Conservation (phyloP, 2,113 vertebrate species). For the Anolis carolinensis region DNA sequence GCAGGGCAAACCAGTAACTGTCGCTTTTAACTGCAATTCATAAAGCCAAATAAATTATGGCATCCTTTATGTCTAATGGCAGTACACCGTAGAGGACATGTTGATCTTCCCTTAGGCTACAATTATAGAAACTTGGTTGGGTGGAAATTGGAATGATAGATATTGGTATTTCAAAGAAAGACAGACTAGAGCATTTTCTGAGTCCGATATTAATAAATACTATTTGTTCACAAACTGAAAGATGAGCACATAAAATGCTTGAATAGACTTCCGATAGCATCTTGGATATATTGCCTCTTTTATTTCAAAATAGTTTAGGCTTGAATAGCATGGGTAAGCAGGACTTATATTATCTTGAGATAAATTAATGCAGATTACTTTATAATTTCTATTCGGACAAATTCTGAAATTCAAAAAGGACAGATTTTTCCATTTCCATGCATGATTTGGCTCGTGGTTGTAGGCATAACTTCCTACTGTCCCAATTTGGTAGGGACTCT, state of each 20-base stretch:
- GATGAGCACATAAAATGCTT: not conserved
- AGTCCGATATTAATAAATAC: not conserved
- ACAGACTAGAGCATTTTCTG: not conserved
- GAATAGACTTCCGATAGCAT: not conserved
- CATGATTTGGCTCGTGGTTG: too few species aligned
- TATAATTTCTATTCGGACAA: too few species aligned
- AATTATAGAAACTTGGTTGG: not conserved
- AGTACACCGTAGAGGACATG: not conserved
- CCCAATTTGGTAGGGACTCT: too few species aligned
- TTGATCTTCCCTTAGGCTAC: slow-evolving; percentile 1
- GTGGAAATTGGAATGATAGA: not conserved
- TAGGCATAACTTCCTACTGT: too few species aligned
- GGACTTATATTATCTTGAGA: not conserved
- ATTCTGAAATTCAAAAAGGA: not conserved
- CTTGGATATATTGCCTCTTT: not conserved
- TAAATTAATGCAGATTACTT: not conserved
- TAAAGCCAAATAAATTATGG: not conserved
- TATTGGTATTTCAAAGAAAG: not conserved
- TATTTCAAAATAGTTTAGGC: not conserved
- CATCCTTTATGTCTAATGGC: not conserved
- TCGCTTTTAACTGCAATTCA: not conserved
- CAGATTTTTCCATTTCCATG: not conserved
- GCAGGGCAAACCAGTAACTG: not conserved
- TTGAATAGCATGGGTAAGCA: not conserved
- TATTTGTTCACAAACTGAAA: not conserved